phyloP scores from a whole-genome alignment of 2,113 vertebrate species.

The Chiloscyllium plagiosum region DNA sequence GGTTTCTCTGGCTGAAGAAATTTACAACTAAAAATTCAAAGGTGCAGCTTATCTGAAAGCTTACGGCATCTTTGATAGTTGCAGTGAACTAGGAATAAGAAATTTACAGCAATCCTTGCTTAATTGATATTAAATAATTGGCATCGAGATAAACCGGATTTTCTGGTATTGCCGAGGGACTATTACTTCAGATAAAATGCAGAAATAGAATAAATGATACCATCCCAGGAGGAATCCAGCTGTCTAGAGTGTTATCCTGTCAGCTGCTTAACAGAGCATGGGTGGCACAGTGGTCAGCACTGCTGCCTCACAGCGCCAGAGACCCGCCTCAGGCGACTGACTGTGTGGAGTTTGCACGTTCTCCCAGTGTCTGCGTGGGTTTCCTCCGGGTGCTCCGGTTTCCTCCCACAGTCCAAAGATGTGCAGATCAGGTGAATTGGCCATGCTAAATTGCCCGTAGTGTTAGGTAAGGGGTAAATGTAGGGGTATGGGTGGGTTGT shows the following conservation, averaged over 20 bases:
- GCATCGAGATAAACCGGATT: not conserved
- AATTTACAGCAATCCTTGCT: not conserved
- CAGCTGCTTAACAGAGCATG: not conserved
- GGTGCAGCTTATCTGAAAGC: not conserved
- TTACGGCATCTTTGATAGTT: not conserved
- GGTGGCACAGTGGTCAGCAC: too few relatives aligned
- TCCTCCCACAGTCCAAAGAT: too few relatives aligned
- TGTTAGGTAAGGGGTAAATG: too few relatives aligned
- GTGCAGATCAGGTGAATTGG: too few relatives aligned
- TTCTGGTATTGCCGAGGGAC: not conserved
- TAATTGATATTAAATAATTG: not conserved
- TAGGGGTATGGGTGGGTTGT: too few relatives aligned
- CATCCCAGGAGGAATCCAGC: not conserved
- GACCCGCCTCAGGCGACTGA: too few relatives aligned
- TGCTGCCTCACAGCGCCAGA: too few relatives aligned
- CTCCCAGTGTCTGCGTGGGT: too few relatives aligned
- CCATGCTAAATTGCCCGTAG: too few relatives aligned
- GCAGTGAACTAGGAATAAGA: not conserved
- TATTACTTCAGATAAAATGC: not conserved
- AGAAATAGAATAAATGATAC: not conserved
- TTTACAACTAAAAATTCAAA: conserved; percentile 7
- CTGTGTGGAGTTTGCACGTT: too few relatives aligned
- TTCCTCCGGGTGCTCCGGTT: too few relatives aligned
- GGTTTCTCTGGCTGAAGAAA: not conserved
- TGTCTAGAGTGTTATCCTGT: not conserved